phyloP scores from a whole-genome alignment of 1,140 invertebrate species.

The Battus philenor region DNA sequence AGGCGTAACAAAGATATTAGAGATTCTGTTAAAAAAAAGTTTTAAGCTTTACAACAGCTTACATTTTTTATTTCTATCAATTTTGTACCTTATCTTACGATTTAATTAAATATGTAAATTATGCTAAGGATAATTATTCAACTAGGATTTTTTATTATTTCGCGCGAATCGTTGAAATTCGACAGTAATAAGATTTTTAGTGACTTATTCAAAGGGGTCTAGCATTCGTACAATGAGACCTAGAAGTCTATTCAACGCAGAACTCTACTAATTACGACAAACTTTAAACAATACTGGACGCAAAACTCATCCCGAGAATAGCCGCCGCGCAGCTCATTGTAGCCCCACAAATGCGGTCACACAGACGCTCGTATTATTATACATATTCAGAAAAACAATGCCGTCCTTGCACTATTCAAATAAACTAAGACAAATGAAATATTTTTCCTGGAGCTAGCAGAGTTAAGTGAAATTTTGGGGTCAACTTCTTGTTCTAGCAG shows the following conservation, averaged over 20 bases:
- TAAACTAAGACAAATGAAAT: slow-evolving; percentile 68
- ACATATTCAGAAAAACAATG: slow-evolving; percentile 73
- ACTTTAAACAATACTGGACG: slow-evolving; percentile 75
- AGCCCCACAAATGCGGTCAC: slow-evolving; percentile 67
- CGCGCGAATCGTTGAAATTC: no score
- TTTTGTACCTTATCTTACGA: no score
- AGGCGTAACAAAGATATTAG: no score
- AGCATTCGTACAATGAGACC: slow-evolving; percentile 54
- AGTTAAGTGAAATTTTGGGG: slow-evolving; percentile 25
- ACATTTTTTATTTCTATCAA: no score
- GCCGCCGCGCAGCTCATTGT: slow-evolving; percentile 64
- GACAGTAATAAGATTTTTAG: no score
- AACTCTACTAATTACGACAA: slow-evolving; percentile 74
- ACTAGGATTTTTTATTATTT: no score
- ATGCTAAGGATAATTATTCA: no score
- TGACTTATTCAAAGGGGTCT: slow-evolving; percentile 44
- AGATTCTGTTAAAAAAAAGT: no score
- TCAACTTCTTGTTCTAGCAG: slow-evolving; percentile 15
- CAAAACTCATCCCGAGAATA: slow-evolving; percentile 69
- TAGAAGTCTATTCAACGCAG: slow-evolving; percentile 58
- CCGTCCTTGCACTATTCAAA: slow-evolving; percentile 64
- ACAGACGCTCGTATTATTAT: slow-evolving; percentile 65
- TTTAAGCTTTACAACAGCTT: no score
- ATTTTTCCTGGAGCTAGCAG: slow-evolving; percentile 41
- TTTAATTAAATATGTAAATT: no score